Evolutionary conservation across 2,797 vertebrate genomes (phyloP).

Genomic region (Tangara arthus): DNA sequence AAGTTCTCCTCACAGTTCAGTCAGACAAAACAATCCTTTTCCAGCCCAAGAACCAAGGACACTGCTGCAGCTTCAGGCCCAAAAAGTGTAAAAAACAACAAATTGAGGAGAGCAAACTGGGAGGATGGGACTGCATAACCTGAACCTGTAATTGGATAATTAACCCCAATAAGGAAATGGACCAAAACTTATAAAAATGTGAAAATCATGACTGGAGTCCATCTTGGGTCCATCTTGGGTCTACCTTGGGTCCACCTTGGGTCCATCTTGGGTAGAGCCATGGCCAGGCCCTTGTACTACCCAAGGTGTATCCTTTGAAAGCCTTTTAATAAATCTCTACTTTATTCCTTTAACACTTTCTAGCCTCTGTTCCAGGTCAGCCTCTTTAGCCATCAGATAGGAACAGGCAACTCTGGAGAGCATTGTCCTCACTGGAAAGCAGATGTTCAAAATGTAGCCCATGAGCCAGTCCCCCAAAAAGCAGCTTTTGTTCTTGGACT

Average conservation of each 20-base stretch:
- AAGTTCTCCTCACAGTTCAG: background rate
- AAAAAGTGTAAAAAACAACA: rapidly evolving
- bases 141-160: background rate
- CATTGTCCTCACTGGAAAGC: background rate
- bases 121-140: background rate
- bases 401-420: background rate
- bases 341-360: background rate
- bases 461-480: background rate
- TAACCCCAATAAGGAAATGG: background rate
- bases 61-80: rapidly evolving
- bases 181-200: background rate
- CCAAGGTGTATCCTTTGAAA: background rate
- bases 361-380: background rate
- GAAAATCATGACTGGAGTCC: background rate
- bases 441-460: background rate
- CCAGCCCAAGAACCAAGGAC: background rate
- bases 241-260: too few species aligned
- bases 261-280: background rate
- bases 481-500: background rate
- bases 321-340: background rate
- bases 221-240: background rate
- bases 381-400: background rate
- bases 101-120: background rate
- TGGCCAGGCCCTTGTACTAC: background rate
- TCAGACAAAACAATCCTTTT: background rate